Evolutionary conservation across 2,888 invertebrate genomes (phyloP).

Genomic region (Protodeltote pygarga): DNA sequence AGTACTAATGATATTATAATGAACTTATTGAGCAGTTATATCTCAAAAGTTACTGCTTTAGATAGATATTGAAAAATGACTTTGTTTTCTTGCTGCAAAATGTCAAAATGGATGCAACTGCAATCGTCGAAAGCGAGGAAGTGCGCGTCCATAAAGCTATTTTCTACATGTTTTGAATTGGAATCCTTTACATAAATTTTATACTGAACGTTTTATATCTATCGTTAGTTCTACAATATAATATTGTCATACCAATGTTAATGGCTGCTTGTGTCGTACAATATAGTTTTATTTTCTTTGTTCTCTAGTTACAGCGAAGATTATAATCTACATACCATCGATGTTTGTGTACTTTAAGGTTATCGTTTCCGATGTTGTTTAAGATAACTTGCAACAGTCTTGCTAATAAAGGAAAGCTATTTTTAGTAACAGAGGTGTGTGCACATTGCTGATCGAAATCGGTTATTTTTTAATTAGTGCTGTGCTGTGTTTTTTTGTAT

Average conservation of each 20-base stretch:
- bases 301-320: conserved; percentile 47
- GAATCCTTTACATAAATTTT: conserved; percentile 47
- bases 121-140: conserved; percentile 40
- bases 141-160: conserved; percentile 49
- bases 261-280: conserved; percentile 28
- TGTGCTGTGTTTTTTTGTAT: conserved; percentile 21
- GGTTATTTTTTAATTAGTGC: too few relatives aligned
- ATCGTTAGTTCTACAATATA: conserved; percentile 30
- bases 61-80: conserved; percentile 56
- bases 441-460: too few relatives aligned
- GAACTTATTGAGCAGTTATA: too few relatives aligned
- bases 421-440: conserved; percentile 22
- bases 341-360: conserved; percentile 45
- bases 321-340: conserved; percentile 48
- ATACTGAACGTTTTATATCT: conserved; percentile 33
- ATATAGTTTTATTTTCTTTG: conserved; percentile 47
- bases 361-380: conserved; percentile 41
- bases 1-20: too few relatives aligned
- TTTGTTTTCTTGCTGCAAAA: conserved; percentile 59
- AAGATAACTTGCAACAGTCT: conserved; percentile 34
- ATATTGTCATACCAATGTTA: conserved; percentile 39
- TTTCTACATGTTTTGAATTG: conserved; percentile 38
- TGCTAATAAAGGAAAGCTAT: conserved; percentile 26
- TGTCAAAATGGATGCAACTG: too few relatives aligned
- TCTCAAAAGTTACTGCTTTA: conserved; percentile 58